Conservation (phyloP, 2,888 invertebrate species). For the Pilophorus perplexus region DNA sequence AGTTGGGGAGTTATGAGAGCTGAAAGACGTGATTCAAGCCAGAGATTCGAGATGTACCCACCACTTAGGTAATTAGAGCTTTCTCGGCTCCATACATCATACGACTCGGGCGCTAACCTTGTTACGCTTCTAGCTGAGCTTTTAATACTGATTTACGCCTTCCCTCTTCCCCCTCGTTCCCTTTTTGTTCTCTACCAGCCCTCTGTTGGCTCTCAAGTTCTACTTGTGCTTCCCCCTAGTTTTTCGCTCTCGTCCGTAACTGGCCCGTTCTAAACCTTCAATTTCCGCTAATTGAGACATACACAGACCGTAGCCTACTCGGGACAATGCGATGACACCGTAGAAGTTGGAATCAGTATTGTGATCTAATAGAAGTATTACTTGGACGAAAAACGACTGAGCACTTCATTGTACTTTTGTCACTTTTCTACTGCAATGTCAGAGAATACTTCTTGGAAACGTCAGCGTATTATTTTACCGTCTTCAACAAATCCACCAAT, state of each 20-base stretch:
- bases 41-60: not conserved
- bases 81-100: constrained; percentile 12
- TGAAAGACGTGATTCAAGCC: not conserved
- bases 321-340: too few relatives aligned
- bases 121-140: constrained; percentile 27
- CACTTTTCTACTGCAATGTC: too few relatives aligned
- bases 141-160: constrained; percentile 33
- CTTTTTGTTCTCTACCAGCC: not conserved
- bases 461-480: too few relatives aligned
- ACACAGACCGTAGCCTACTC: too few relatives aligned
- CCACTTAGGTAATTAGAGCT: constrained; percentile 6
- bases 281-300: too few relatives aligned
- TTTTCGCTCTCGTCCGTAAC: not conserved
- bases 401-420: too few relatives aligned
- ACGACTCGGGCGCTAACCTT: constrained; percentile 24
- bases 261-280: not conserved
- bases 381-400: too few relatives aligned
- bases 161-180: not conserved
- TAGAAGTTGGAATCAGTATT: too few relatives aligned
- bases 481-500: too few relatives aligned
- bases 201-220: not conserved
- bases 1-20: not conserved
- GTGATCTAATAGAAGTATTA: too few relatives aligned
- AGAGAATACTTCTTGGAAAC: too few relatives aligned
- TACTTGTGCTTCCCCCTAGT: not conserved